Percentiles rank a stretch among this genome's conserved stretches.
Conservation (phyloP, 2,113 vertebrate genomes). For the Suncus etruscus region DNA sequence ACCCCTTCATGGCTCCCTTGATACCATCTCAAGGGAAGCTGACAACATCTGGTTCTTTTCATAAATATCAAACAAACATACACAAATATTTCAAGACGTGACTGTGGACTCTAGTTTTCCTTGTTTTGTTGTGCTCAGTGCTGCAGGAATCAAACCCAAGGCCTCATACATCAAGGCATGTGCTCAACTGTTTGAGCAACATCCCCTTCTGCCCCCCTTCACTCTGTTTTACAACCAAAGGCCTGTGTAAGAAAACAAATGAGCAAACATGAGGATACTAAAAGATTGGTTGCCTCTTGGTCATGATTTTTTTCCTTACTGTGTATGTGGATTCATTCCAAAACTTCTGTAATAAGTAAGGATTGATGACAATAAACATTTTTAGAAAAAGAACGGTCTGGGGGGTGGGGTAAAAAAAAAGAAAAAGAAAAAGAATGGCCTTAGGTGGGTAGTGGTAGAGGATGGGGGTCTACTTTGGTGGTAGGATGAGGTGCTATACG, state of each 20-base stretch:
- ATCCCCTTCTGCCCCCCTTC: no score
- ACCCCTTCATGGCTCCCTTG: background rate
- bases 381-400: no score
- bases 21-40: background rate
- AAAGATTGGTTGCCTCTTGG: background rate
- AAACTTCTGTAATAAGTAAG: conserved; percentile 43
- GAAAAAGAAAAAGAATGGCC: no score
- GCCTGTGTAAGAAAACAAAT: background rate
- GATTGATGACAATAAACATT: background rate
- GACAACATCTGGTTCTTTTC: background rate
- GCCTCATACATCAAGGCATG: no score
- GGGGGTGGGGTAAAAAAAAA: no score
- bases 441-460: no score
- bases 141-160: no score
- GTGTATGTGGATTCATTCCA: background rate
- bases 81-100: conserved; percentile 8
- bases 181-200: no score
- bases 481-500: no score
- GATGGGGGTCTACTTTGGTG: no score
- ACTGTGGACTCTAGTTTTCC: background rate
- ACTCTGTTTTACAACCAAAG: background rate
- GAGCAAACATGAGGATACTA: background rate
- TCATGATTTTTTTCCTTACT: conserved; percentile 26
- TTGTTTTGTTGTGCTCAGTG: no score
- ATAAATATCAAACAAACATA: conserved; percentile 10